Percentiles rank a stretch among this genome's conserved stretches.
Evolutionary conservation across 2,797 vertebrate genomes (phyloP).

Genomic region (Galago senegalensis): DNA sequence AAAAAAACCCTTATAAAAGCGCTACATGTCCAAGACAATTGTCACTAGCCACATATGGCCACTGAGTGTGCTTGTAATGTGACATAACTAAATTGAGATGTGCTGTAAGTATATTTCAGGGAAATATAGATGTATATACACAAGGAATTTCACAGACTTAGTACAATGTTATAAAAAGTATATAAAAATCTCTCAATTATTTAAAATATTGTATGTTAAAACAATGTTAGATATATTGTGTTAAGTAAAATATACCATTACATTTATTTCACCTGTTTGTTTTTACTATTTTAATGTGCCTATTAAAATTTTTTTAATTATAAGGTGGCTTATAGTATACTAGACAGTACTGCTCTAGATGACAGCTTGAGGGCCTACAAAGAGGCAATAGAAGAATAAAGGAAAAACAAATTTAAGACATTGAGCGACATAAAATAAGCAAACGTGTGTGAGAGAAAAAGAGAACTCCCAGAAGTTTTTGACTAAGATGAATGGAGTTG

Average conservation of each 20-base stretch:
- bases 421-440: neutral
- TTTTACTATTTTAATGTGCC: slow-evolving; percentile 22
- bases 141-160: slow-evolving; percentile 14
- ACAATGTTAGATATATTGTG: neutral
- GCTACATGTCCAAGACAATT: neutral
- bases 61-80: neutral
- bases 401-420: neutral
- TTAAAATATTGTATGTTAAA: neutral
- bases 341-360: neutral
- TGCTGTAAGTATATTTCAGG: neutral
- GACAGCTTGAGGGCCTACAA: neutral
- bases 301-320: neutral
- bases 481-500: neutral
- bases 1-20: neutral
- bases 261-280: neutral
- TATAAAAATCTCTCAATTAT: slow-evolving; percentile 23
- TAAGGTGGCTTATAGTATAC: neutral
- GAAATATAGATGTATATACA: neutral
- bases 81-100: neutral
- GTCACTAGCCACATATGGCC: neutral
- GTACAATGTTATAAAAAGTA: slow-evolving; percentile 13
- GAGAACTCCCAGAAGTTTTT: neutral
- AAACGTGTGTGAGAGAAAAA: neutral
- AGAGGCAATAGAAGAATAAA: neutral
- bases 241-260: neutral